These are phyloP conservation scores for Rhodophaea formosa DNA, from an alignment of 2,888 invertebrate species.

Conservation along the genomic window DNA sequence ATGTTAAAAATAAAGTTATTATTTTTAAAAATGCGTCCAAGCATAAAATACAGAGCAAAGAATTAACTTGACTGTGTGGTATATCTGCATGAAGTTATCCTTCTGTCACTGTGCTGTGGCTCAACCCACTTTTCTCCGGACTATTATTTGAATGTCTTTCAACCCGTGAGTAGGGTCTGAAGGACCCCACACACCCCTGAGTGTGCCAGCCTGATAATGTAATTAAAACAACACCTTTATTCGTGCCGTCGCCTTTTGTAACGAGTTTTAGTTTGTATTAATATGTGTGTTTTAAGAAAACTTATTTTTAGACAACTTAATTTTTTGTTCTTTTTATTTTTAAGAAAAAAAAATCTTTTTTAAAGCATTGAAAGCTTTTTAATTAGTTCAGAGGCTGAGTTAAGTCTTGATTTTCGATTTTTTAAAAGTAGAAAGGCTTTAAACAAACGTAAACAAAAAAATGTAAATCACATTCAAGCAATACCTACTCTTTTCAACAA, in stretches of 20 bases:
- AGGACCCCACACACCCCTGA: constrained; percentile 51
- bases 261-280: constrained; percentile 49
- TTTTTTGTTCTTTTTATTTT: constrained; percentile 5
- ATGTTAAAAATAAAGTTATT: too few species aligned
- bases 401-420: too few species aligned
- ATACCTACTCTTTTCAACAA: too few species aligned
- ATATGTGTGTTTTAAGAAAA: constrained; percentile 29
- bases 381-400: too few species aligned
- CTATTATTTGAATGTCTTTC: constrained; percentile 81
- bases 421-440: too few species aligned
- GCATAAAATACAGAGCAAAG: too few species aligned
- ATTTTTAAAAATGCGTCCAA: too few species aligned
- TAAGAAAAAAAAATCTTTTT: background rate
- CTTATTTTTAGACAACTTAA: background rate
- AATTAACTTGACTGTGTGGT: too few species aligned
- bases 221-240: constrained; percentile 82
- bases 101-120: constrained; percentile 31
- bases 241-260: constrained; percentile 60
- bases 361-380: background rate
- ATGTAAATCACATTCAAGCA: too few species aligned
- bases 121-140: constrained; percentile 68
- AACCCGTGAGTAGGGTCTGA: constrained; percentile 76
- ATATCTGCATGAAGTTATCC: background rate
- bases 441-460: too few species aligned
- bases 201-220: constrained; percentile 78